A percentile compares a stretch with the other conserved stretches of the same genome.
These are phyloP conservation scores for Hipposideros armiger DNA, from an alignment of 2,113 vertebrate species.

Conservation along the genomic window DNA sequence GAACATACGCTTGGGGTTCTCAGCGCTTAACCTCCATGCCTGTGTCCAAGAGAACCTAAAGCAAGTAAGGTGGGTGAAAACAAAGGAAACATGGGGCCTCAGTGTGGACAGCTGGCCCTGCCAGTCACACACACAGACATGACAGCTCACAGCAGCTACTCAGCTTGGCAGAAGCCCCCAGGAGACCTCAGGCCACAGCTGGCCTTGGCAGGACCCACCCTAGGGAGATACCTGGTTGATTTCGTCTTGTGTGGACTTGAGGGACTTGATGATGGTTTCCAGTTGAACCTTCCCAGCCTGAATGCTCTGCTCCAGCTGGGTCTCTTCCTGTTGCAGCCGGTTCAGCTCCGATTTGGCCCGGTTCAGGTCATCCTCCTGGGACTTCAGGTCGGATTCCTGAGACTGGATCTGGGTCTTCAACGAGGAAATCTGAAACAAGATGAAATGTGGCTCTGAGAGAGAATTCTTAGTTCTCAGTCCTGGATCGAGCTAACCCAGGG, in stretches of 20 bases:
- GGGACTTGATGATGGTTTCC: slow-evolving; percentile 97
- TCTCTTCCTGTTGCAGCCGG: slow-evolving; percentile 96
- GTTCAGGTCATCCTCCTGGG: slow-evolving; percentile 96
- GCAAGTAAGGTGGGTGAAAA: not conserved
- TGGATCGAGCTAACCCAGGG: not conserved
- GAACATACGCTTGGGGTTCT: no score
- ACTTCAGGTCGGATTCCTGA: slow-evolving; percentile 96
- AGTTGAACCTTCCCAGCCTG: slow-evolving; percentile 96
- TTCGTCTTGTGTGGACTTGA: slow-evolving; percentile 97
- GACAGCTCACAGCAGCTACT: not conserved
- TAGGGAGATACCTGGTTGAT: slow-evolving; percentile 93
- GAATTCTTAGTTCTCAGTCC: not conserved
- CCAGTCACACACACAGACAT: fast-evolving
- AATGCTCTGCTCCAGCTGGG: slow-evolving; percentile 97
- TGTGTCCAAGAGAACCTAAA: not conserved
- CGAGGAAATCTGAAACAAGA: slow-evolving; percentile 92
- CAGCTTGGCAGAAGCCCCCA: not conserved
- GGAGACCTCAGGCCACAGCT: not conserved
- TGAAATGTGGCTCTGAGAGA: not conserved
- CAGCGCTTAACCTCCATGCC: not conserved
- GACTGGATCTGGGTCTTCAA: slow-evolving; percentile 96
- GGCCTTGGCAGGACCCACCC: fast-evolving
- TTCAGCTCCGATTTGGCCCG: slow-evolving; percentile 94
- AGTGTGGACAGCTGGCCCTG: fast-evolving
- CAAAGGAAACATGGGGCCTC: not conserved